A percentile compares a stretch with the other conserved stretches of the same genome.
phyloP scores from a whole-genome alignment of 2,113 vertebrate species.

The Pluvianellus socialis region DNA sequence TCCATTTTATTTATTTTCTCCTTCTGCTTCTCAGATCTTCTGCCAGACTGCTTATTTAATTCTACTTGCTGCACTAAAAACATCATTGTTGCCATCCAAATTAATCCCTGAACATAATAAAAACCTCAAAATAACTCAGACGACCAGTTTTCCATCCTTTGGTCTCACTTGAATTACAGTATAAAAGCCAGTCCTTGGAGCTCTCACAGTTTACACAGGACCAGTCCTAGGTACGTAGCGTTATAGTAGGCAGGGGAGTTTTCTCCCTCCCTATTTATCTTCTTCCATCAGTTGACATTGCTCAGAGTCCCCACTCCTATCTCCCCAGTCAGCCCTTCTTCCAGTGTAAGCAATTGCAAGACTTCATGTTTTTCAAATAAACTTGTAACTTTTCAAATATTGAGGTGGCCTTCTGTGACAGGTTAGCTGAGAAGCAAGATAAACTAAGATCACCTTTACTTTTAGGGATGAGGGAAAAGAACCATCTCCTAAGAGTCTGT shows the following conservation, averaged over 20 bases:
- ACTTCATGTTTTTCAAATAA: background rate
- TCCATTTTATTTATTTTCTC: slow-evolving; percentile 59
- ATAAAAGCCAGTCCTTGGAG: slow-evolving; percentile 17
- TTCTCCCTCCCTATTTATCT: background rate
- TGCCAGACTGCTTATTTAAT: slow-evolving; percentile 58
- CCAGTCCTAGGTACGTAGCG: background rate
- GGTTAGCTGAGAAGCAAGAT: background rate
- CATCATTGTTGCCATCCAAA: slow-evolving; percentile 61
- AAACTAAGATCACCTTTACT: background rate
- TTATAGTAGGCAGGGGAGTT: background rate
- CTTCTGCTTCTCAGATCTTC: slow-evolving; percentile 52
- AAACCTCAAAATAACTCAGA: slow-evolving; percentile 57
- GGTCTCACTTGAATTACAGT: slow-evolving; percentile 20
- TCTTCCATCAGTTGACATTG: background rate
- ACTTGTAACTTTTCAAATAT: background rate
- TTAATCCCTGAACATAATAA: slow-evolving; percentile 53
- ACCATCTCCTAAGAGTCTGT: background rate
- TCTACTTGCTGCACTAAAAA: slow-evolving; percentile 47
- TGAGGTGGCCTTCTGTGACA: background rate
- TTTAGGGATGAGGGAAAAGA: background rate
- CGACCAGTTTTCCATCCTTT: slow-evolving; percentile 33
- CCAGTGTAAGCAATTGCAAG: background rate
- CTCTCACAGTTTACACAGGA: slow-evolving; percentile 23
- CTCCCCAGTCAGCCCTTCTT: background rate
- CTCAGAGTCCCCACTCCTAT: background rate